Evolutionary conservation across 2,888 invertebrate genomes (phyloP).

Genomic region (Trichopoda pennipes): DNA sequence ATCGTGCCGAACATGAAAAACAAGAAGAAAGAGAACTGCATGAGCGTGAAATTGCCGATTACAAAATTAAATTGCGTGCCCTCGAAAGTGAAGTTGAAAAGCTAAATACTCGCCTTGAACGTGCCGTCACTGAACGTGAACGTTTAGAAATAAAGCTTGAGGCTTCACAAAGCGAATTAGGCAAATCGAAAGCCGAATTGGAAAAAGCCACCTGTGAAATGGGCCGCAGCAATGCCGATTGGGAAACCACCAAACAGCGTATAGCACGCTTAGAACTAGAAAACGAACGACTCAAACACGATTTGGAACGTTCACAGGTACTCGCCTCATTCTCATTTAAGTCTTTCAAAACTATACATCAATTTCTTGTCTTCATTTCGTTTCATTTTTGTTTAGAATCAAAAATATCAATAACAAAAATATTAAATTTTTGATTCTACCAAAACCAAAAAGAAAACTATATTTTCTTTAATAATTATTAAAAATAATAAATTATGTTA

Average conservation of each 20-base stretch:
- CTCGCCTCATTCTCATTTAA: conserved; percentile 74
- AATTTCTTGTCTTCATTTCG: conserved; percentile 53
- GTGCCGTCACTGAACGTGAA: conserved; percentile 94
- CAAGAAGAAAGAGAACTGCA: conserved; percentile 97
- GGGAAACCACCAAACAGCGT: conserved; percentile 84
- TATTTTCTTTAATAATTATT: neutral
- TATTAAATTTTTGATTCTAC: conserved; percentile 48
- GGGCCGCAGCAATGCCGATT: conserved; percentile 92
- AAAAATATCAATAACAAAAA: conserved; percentile 52
- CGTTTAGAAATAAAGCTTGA: conserved; percentile 94
- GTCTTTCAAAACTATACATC: conserved; percentile 55
- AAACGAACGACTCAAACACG: conserved; percentile 93
- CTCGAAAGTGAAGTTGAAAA: conserved; percentile 96
- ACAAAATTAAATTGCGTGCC: conserved; percentile 95
- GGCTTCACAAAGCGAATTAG: conserved; percentile 95
- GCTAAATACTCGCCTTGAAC: conserved; percentile 91
- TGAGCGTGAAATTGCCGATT: conserved; percentile 95
- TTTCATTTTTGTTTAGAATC: conserved; percentile 46
- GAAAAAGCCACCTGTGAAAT: conserved; percentile 94
- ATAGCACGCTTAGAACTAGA: conserved; percentile 93
- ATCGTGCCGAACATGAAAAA: conserved; percentile 96
- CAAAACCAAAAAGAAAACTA: neutral
- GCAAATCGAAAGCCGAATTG: conserved; percentile 95
- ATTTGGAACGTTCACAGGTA: conserved; percentile 89
- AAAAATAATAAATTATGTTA: neutral